Base-by-base conservation (phyloP, 2,888 invertebrate species). In the Meloe dianella region DNA sequence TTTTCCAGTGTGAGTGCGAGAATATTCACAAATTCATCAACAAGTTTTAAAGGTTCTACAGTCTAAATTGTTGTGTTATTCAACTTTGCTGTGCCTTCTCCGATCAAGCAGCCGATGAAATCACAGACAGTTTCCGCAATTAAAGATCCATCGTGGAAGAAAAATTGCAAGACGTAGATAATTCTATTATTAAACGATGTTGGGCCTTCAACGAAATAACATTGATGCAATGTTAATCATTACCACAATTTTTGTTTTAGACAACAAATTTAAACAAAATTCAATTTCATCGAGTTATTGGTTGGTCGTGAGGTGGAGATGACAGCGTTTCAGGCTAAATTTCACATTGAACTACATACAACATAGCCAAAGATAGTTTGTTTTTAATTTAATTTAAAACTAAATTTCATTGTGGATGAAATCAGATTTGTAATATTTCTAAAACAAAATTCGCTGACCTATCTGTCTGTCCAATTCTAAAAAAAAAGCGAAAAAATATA, bases 171-270 rank as follows among this genome's bases (percentile, higher is more conserved):
- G 24, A 51, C 24, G 12, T 12, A 54, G 6, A 12, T 27, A 1
- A 12, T 27, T 54, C n/a, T 54, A 54, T 54, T 7, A 54, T 27
- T 51, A 51, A 5, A 4, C n/a, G 0, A 5, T 4, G 6, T 38
- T 38, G n/a, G 35, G 14, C 17, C 41, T 41, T 41, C 17, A 41
- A 20, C 47, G 9, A 20, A 12, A 54, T 12, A 12, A 12, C 24
- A 24, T 54, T 54, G 24, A 54, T 14, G 24, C 54, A 54, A 27
- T 54, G 24, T 54, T 54, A 7, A 24, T 54, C 27, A 54, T 27
- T 54, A 54, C 27, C 54, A 10, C 22, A 24, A 54, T 54, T 54
- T 54, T 54, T 54, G 24, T 54, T 54, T 27, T 27, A 54, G 54
- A 54, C 54, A 54, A 14, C 54, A 27, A 54, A 2, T 7, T 7